These are phyloP conservation scores for Arctopsyche grandis DNA, from an alignment of 1,140 invertebrate genomes.

Conservation along the genomic window DNA sequence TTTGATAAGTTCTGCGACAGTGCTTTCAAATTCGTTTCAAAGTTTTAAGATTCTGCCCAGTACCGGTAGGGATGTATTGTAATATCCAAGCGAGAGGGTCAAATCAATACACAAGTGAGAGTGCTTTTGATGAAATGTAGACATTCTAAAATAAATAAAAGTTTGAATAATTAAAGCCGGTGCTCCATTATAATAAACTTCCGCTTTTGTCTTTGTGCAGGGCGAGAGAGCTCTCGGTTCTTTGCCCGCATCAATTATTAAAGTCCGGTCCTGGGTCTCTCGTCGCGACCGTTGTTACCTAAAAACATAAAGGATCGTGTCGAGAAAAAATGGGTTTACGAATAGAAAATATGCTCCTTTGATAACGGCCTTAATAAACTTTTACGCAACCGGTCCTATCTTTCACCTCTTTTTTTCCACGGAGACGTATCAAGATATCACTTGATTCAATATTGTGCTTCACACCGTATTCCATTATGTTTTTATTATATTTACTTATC, in stretches of 20 bases:
- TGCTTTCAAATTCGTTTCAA: too few species aligned
- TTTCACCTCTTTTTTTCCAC: too few species aligned
- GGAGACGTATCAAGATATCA: too few species aligned
- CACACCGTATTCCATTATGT: too few species aligned
- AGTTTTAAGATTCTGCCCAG: too few species aligned
- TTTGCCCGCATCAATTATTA: constrained; percentile 14
- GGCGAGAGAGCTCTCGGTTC: not conserved
- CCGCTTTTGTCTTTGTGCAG: constrained; percentile 18
- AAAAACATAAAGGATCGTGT: not conserved
- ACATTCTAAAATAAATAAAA: constrained; percentile 15
- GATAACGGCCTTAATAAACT: constrained; percentile 26
- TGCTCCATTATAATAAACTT: constrained; percentile 20
- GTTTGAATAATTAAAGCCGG: constrained; percentile 13
- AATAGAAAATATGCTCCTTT: constrained; percentile 7
- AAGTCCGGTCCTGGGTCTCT: not conserved
- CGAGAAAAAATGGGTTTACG: not conserved
- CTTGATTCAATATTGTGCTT: too few species aligned
- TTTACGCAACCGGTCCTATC: not conserved
- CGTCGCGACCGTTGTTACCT: too few species aligned
- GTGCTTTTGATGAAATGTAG: not conserved
- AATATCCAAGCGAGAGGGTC: too few species aligned
- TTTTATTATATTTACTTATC: too few species aligned
- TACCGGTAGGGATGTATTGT: too few species aligned
- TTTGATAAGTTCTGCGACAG: too few species aligned
- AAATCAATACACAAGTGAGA: not conserved